Evolutionary conservation across 2,888 invertebrate genomes (phyloP).

Genomic region (Thyatira batis): DNA sequence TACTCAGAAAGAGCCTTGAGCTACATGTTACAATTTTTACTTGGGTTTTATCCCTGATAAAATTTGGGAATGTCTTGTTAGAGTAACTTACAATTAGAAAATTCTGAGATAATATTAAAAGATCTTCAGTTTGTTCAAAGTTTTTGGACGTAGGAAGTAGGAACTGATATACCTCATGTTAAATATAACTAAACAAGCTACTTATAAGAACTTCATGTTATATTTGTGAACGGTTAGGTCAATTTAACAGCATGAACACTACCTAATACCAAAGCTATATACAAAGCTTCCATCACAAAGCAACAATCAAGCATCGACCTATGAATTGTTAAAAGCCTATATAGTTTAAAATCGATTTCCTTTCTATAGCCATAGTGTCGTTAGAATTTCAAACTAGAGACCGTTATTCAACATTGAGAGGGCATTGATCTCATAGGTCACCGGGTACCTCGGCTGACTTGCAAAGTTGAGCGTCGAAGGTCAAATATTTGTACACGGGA

Average conservation of each 20-base stretch:
- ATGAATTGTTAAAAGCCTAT: constrained; percentile 3
- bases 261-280: not conserved
- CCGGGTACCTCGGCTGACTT: constrained; percentile 40
- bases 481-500: constrained; percentile 52
- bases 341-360: constrained; percentile 37
- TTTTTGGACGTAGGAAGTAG: too few relatives aligned
- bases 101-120: too few relatives aligned
- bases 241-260: too few relatives aligned
- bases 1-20: not conserved
- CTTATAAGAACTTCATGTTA: too few relatives aligned
- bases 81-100: too few relatives aligned
- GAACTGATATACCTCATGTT: too few relatives aligned
- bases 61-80: too few relatives aligned
- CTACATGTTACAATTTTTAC: too few relatives aligned
- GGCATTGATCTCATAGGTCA: constrained; percentile 63
- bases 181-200: too few relatives aligned
- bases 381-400: constrained; percentile 35
- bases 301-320: not conserved
- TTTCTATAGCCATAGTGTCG: constrained; percentile 35
- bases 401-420: constrained; percentile 63
- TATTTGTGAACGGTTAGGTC: too few relatives aligned
- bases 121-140: too few relatives aligned
- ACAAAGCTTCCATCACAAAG: not conserved
- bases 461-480: constrained; percentile 50
- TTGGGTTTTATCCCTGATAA: too few relatives aligned